Percentiles rank a stretch among this genome's conserved stretches.
These are phyloP conservation scores for Penelope pileata DNA, from an alignment of 2,113 vertebrate genomes.

Conservation along the genomic window DNA sequence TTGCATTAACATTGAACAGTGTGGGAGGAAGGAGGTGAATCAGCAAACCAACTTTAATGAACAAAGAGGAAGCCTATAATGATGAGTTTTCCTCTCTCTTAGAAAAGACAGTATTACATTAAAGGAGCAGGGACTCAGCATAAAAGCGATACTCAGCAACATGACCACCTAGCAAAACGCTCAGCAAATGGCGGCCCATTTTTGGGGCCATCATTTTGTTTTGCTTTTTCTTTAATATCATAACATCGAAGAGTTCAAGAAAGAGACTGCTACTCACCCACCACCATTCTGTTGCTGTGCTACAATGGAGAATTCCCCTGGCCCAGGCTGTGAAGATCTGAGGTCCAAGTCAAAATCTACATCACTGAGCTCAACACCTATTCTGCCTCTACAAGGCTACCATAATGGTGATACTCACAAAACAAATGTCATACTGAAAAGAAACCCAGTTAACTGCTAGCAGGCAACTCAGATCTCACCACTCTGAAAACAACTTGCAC, in stretches of 20 bases:
- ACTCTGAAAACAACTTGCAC: rapidly evolving
- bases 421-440: not conserved
- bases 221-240: too few species aligned
- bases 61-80: not conserved
- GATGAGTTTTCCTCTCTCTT: not conserved
- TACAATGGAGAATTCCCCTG: not conserved
- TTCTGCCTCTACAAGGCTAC: not conserved
- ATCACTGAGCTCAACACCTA: not conserved
- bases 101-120: too few species aligned
- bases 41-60: not conserved
- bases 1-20: not conserved
- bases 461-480: not conserved
- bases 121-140: too few species aligned
- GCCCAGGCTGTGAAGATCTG: not conserved
- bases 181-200: too few species aligned
- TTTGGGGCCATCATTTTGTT: too few species aligned
- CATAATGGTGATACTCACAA: not conserved
- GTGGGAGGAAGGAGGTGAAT: slow-evolving; percentile 27
- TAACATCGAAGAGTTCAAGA: too few species aligned
- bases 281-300: not conserved
- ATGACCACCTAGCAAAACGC: too few species aligned
- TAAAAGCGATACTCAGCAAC: too few species aligned
- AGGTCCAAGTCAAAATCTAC: not conserved
- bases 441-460: not conserved
- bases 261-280: not conserved